Base-by-base conservation (phyloP, 2,797 vertebrate genomes). In the Coluber constrictor region DNA sequence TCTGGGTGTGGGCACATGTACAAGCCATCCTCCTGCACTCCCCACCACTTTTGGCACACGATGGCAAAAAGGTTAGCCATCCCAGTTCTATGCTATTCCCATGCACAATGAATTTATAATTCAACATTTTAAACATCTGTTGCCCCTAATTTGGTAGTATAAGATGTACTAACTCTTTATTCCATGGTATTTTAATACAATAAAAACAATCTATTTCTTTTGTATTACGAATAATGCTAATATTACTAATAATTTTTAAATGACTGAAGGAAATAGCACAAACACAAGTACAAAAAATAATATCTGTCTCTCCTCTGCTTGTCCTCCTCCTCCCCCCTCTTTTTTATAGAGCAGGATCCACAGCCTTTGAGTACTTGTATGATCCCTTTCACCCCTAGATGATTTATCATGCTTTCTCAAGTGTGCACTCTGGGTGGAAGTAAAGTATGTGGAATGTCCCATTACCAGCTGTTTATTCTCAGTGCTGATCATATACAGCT, bases 401-500 rank as follows among this genome's bases (percentile, higher is more conserved):
- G 57, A 57, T 86, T 93, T 94, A 61, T 94, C 79, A 86, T 63
- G 89, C 92, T 29, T 94, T 95, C 90, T 95, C 90, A 89, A 94
- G 89, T 95, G 95, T 92, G 61, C 29, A 92, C 23, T 23, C 88
- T 93, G 86, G 94, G 10, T 87, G 20, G 60, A 95, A 95, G 70
- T 93, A 91, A 96, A 97, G 95, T 47, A 92, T 93, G 94, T 56
- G 93, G 89, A 83, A 66, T 94, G 0, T 56, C 37, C 55, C 43
- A 93, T 92, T 92, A 93, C n/a, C 94, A 94, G 94, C 0, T 29
- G 94, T 89, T 91, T 95, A 79, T 92, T 90, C 87, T 95, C 93
- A 95, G 25, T 8, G 86, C 57, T 54, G n/a, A 94, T 3, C 4
- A 60, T 11, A 37, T 0, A 60, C 89, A 54, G n/a, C 94, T 93